Base-by-base conservation (phyloP, 2,888 invertebrate species). In the Tachina fera region DNA sequence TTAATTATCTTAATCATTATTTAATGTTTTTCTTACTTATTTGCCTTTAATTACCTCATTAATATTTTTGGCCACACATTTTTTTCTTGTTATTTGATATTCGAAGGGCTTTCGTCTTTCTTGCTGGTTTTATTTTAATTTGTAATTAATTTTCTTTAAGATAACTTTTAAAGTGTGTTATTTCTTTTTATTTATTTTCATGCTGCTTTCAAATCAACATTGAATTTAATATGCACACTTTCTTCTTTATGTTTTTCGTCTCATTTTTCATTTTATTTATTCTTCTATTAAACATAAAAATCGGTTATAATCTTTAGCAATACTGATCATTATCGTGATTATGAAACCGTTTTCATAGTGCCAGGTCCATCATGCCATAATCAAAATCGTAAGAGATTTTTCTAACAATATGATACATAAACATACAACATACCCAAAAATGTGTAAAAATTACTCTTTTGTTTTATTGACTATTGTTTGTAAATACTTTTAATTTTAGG, bases 321-420 rank as follows among this genome's bases (percentile, higher is more conserved):
- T 93, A 94, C 94, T 93, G 94, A 94, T 93, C 93, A 94, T 92
- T 94, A 94, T 94, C 94, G 95, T 94, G 95, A 95, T 94, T 95
- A 95, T 94, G 95, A 95, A 94, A 95, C 95, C 93, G 95, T 95
- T 93, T 95, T 95, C 95, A 95, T 95, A 94, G 95, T 95, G 93
- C 94, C 94, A 93, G 94, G 94, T 94, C 94, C 94, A 94, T 94
- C 94, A 94, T 94, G 94, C 91, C 91, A 91, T 93, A 94, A 94
- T 93, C 94, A 94, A 92, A 94, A 94, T 94, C 94, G 94, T 94
- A 94, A 94, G 94, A 94, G 94, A 89, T 84, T 53, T 65, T 76
- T 60, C 76, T 77, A 78, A 75, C 39, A 76, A 67, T 63, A 67
- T 60, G 60, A 68, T 60, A 39, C 60, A 58, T 16, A 13, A 8